Percentiles rank a stretch among this genome's conserved stretches.
These are phyloP conservation scores for Galleria mellonella DNA, from an alignment of 1,140 invertebrate species.

Conservation along the genomic window DNA sequence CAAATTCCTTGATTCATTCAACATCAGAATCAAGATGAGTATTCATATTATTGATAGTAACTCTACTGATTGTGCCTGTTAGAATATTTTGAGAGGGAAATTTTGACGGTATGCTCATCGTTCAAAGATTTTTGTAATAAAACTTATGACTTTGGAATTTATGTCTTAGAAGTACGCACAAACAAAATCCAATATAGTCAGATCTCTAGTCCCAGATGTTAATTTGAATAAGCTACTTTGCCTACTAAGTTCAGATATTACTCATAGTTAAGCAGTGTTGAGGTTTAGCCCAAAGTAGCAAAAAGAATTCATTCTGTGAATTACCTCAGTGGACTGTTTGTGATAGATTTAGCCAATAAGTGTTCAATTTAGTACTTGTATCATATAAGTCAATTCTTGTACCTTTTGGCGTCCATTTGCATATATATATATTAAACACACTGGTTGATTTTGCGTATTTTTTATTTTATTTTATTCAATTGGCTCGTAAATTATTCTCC, in stretches of 20 bases:
- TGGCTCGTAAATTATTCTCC: constrained; percentile 7
- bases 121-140: constrained; percentile 17
- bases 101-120: constrained; percentile 18
- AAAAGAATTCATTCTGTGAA: constrained; percentile 50
- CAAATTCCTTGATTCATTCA: no score
- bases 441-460: constrained; percentile 1
- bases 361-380: constrained; percentile 67
- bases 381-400: constrained; percentile 61
- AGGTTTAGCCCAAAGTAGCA: constrained; percentile 24
- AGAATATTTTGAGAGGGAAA: constrained; percentile 12
- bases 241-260: constrained; percentile 38
- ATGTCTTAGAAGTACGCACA: constrained; percentile 29
- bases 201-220: constrained; percentile 63
- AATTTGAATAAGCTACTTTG: constrained; percentile 43
- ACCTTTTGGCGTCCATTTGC: constrained; percentile 56
- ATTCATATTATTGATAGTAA: constrained; percentile 5
- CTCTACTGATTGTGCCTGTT: constrained; percentile 24
- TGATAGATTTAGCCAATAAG: constrained; percentile 71
- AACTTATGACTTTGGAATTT: constrained; percentile 9
- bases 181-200: constrained; percentile 59
- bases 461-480: not conserved
- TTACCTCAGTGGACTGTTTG: constrained; percentile 69
- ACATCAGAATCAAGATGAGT: no score
- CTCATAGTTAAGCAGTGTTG: constrained; percentile 30
- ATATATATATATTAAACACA: constrained; percentile 24